Base-by-base conservation (phyloP, 2,113 vertebrate genomes). In the Melanerpes aurifrons region DNA sequence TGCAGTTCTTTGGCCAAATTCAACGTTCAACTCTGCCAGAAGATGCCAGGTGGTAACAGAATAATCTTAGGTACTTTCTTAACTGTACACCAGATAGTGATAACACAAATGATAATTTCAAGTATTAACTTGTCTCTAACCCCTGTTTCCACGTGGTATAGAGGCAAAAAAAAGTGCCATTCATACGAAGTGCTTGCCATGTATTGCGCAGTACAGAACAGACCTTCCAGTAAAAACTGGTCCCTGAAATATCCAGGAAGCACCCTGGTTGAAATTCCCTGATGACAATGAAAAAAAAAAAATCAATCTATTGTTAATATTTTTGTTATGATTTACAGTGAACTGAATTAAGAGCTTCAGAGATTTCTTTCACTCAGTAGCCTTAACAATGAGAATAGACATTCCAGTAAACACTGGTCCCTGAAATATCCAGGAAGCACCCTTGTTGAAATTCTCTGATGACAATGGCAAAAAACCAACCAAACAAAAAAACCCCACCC, bases 1-100 rank as follows among this genome's bases (percentile, higher is more conserved):
- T 87, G 62, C 53, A 26, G 40, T 53, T 83, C 43, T 79, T 56
- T 63, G 62, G 70, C 80, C 82, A 94, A 87, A 77, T 83, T 66
- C 57, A 92, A 79, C 56, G 84, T 72, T 75, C 75, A 53, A 47
- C 70, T 66, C 40, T 88, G 82, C 92, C 87, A 94, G 82, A 87
- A 94, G 87, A 89, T 91, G 62, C 86, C 92, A 94, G 74, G 87
- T 90, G 82, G 50, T 82, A 95, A 67, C 24, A 43, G 56, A 91
- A 63, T 91, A 75, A 83, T 84, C 90, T 92, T 84, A 93, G 76
- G 80, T 88, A 76, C 79, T 95, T 95, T 94, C 82, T 88, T 66
- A 91, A 85, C 70, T 92, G 31, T 56, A 40, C 18, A 59, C 16
- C 81, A 87, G 80, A 76, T 91, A 56, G 22, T 86, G 82, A 88